Percentiles rank a stretch among this genome's conserved stretches.
phyloP scores from a whole-genome alignment of 2,113 vertebrate species.

The Abramis brama region DNA sequence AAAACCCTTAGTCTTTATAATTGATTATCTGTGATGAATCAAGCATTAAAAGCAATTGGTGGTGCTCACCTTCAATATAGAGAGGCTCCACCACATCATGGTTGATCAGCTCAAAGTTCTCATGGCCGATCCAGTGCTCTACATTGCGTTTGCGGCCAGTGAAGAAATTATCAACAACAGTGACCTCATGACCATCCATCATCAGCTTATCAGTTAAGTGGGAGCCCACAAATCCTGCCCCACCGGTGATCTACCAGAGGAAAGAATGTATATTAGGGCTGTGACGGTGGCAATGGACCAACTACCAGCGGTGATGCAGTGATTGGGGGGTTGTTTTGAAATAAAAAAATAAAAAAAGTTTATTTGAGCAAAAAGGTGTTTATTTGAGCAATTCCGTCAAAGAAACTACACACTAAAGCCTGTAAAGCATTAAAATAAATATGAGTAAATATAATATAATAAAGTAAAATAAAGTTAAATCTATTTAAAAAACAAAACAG shows the following conservation, averaged over 20 bases:
- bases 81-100: conserved; percentile 98
- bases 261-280: neutral
- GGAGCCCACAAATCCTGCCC: conserved; percentile 97
- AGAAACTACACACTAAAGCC: too few relatives aligned
- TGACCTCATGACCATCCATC: conserved; percentile 99
- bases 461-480: too few relatives aligned
- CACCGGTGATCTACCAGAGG: conserved; percentile 88
- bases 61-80: conserved; percentile 91
- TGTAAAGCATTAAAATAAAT: too few relatives aligned
- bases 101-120: conserved; percentile 99
- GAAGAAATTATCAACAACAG: conserved; percentile 99
- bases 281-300: too few relatives aligned
- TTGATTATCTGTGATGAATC: neutral
- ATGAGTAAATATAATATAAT: too few relatives aligned
- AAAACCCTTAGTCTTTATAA: too few relatives aligned
- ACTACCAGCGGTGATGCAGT: too few relatives aligned
- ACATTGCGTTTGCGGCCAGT: conserved; percentile 98
- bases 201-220: conserved; percentile 98
- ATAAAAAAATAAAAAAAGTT: too few relatives aligned
- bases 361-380: too few relatives aligned
- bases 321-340: too few relatives aligned
- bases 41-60: neutral
- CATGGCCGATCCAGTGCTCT: conserved; percentile 98
- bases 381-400: too few relatives aligned
- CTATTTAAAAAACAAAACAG: too few relatives aligned